phyloP scores from a whole-genome alignment of 2,888 invertebrate species.

The Amaurobius ferox region DNA sequence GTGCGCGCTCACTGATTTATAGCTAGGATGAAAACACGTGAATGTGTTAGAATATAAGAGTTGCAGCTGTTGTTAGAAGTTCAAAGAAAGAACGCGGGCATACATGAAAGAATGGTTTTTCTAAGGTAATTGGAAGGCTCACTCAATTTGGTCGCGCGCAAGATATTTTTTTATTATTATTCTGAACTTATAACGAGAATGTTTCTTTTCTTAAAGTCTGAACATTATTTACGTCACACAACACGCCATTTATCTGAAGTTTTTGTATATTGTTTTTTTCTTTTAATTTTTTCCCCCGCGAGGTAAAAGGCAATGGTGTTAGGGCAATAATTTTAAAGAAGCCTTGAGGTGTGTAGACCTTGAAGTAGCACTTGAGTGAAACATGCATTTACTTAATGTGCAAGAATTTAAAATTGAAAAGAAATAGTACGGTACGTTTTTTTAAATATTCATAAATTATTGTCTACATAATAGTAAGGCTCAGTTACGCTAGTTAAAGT shows the following conservation, averaged over 20 bases:
- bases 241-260: background rate
- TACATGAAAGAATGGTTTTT: conserved; percentile 38
- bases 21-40: conserved; percentile 37
- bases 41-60: conserved; percentile 60
- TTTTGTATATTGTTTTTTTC: background rate
- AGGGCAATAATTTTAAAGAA: background rate
- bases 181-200: background rate
- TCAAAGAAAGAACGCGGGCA: conserved; percentile 27
- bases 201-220: background rate
- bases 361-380: background rate
- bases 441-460: no score
- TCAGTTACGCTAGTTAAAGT: no score
- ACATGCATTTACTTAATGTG: no score
- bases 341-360: background rate
- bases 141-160: background rate
- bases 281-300: background rate
- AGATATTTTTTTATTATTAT: background rate
- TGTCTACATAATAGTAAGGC: no score
- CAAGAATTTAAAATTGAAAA: no score
- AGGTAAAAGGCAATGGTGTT: background rate
- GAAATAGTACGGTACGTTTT: no score
- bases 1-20: conserved; percentile 37
- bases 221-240: background rate
- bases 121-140: conserved; percentile 14
- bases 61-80: conserved; percentile 50